phyloP scores from a whole-genome alignment of 2,888 invertebrate genomes.

The Synergus umbraculus region DNA sequence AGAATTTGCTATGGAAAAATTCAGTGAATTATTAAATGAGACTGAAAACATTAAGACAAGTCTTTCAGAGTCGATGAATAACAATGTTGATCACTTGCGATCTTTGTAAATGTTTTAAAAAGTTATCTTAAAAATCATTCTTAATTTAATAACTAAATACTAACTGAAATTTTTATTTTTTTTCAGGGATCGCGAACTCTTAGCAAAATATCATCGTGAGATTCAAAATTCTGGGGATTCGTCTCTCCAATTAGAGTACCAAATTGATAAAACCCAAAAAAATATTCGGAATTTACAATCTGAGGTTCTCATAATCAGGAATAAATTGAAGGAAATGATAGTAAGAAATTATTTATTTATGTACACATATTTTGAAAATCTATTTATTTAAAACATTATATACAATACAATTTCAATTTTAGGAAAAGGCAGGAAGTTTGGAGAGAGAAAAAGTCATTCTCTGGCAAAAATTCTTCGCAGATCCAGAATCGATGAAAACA shows the following conservation, averaged over 20 bases:
- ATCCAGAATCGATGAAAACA: slow-evolving; percentile 63
- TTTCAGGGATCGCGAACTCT: slow-evolving; percentile 63
- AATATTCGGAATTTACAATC: slow-evolving; percentile 60
- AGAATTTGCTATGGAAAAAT: slow-evolving; percentile 58
- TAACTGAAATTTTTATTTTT: slow-evolving; percentile 34
- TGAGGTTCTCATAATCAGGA: slow-evolving; percentile 62
- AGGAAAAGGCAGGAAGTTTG: slow-evolving; percentile 64
- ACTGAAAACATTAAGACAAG: slow-evolving; percentile 60
- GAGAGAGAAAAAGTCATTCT: slow-evolving; percentile 67
- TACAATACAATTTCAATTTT: slow-evolving; percentile 44
- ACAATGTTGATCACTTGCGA: slow-evolving; percentile 58
- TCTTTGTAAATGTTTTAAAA: slow-evolving; percentile 52
- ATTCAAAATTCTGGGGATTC: slow-evolving; percentile 61
- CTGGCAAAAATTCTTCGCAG: slow-evolving; percentile 73
- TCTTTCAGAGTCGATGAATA: slow-evolving; percentile 62
- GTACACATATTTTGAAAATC: neutral
- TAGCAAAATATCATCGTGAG: slow-evolving; percentile 63
- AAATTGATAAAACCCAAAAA: slow-evolving; percentile 58
- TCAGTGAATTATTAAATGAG: slow-evolving; percentile 62
- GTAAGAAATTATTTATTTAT: slow-evolving; percentile 58
- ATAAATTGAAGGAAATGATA: slow-evolving; percentile 68
- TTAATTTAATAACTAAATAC: neutral
- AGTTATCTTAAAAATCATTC: neutral
- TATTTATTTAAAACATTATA: neutral
- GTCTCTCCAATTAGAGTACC: slow-evolving; percentile 52